Evolutionary conservation across 2,888 invertebrate genomes (phyloP), one percentile per base, ranked within the genome.

Genomic region (Melanostoma scalare): DNA sequence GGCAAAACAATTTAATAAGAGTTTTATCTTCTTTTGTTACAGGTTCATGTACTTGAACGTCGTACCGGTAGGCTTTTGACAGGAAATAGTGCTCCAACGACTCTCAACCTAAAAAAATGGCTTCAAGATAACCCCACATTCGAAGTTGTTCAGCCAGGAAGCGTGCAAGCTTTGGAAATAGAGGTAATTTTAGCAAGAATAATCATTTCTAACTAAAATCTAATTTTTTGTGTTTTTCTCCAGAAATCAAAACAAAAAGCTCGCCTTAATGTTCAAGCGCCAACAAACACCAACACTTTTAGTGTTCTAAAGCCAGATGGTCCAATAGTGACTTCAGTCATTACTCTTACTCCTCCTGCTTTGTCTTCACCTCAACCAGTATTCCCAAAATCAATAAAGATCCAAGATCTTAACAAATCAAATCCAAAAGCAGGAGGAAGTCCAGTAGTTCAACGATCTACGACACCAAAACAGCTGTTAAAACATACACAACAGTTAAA

Each of bases 111-210:
- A 42, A 95, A 95, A 87, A 92, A 94, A 33, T 98, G 97, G 97
- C 92, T 98, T 6, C 94, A 95, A 89, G 95, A 95, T 86, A 96
- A 98, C 92, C 97, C 97, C 2, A 95, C 96, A 0, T 98, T 94
- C 90, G 96, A 97, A 92, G 96, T 97, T 0, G 94, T 97, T 4
- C 93, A 94, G 80, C 94, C 95, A 0, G 94, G 93, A n/a, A 92
- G 93, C 40, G 87, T 92, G 0, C 92, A 92, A 87, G 92, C 93
- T 5, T 31, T 86, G 2, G 89, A 90, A 77, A 85, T 90, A 44
- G 90, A 90, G 86, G 90, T 90, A 87, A 52, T 20, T 52, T 9
- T 3, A 8, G 8, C n/a, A 42, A 42, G 3, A 2, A 20, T n/a
- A 56, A 3, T 0, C 3, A 2, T 6, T 2, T 31, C 30, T 6